Evolutionary conservation across 2,797 vertebrate genomes (phyloP), one percentile per base, ranked within the genome.

Genomic region (Podargus strigoides): DNA sequence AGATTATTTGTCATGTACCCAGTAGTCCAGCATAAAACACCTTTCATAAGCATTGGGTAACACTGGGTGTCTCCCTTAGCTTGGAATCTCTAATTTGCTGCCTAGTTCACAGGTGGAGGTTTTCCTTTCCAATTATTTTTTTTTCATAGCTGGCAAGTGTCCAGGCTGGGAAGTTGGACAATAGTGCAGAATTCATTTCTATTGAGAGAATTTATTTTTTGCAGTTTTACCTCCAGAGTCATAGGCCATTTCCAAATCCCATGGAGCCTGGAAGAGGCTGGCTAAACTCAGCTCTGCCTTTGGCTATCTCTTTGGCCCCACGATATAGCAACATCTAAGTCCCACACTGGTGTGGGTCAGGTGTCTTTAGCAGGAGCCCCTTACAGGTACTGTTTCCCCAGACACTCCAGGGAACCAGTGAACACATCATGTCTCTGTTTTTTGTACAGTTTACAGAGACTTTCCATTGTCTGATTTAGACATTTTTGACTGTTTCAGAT

Each of bases 291-390:
- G 8, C 15, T 85, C 55, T 87, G 34, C 21, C 9, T 90, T 75
- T 3, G 4, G 13, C 21, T 49, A 11, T 36, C 19, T 67, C 8
- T 85, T 39, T 86, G 52, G 86, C 4, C 12, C 9, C 28, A 28
- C 0, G 0, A 52, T 21, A 44, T 9, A 59, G 37, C 34, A 84
- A 64, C 8, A 67, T 30, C 28, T 34, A 63, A 42, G 36, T 76
- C 11, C 9, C 37, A 56, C 16, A 32, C 4, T 3, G 9, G 4
- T 18, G 3, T 1, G 6, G 4, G 21, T 55, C 20, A 21, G 5
- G 9, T 84, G 60, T 11, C 34, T 91, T 90, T 85, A 58, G 39
- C 41, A 11, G 10, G 11, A 73, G 3, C 3, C 30, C 4, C 5
- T 90, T 47, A 46, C 6, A 44, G 28, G 30, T 63, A n/a, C 11